A percentile compares a stretch with the other conserved stretches of the same genome.
Evolutionary conservation across 2,113 vertebrate genomes (phyloP).

Genomic region (Gadus chalcogrammus): DNA sequence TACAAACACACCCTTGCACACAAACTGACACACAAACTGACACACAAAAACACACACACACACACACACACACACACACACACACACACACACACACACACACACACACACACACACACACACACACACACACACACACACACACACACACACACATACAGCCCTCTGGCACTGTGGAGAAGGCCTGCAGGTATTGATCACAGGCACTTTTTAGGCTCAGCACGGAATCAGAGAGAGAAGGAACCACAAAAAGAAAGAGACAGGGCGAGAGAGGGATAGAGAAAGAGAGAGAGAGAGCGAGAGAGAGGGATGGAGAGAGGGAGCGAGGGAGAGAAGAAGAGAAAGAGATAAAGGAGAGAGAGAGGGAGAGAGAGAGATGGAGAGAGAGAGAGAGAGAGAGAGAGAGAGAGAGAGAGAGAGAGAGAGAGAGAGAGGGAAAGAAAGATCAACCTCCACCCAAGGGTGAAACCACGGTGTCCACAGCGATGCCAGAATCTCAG

Average conservation of each 20-base stretch:
- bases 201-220: conserved; percentile 65
- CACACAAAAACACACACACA: conserved; percentile 33
- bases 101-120: conserved; percentile 34
- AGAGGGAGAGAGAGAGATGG: conserved; percentile 27
- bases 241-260: conserved; percentile 13
- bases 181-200: conserved; percentile 74
- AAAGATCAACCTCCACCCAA: conserved; percentile 22
- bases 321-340: conserved; percentile 39
- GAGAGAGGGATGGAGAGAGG: background rate
- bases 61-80: conserved; percentile 32
- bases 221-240: conserved; percentile 55
- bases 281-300: conserved; percentile 19
- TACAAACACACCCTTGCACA: too few species aligned
- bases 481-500: conserved; percentile 21
- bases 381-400: conserved; percentile 38
- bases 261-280: conserved; percentile 28
- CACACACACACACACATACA: conserved; percentile 35
- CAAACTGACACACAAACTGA: conserved; percentile 6
- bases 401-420: background rate
- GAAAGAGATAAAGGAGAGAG: conserved; percentile 1
- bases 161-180: conserved; percentile 54
- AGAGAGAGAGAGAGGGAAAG: background rate
- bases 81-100: conserved; percentile 26
- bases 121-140: conserved; percentile 25
- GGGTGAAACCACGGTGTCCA: conserved; percentile 30